Evolutionary conservation across 2,797 vertebrate genomes (phyloP).

Genomic region (Rhyacichthys aspro): DNA sequence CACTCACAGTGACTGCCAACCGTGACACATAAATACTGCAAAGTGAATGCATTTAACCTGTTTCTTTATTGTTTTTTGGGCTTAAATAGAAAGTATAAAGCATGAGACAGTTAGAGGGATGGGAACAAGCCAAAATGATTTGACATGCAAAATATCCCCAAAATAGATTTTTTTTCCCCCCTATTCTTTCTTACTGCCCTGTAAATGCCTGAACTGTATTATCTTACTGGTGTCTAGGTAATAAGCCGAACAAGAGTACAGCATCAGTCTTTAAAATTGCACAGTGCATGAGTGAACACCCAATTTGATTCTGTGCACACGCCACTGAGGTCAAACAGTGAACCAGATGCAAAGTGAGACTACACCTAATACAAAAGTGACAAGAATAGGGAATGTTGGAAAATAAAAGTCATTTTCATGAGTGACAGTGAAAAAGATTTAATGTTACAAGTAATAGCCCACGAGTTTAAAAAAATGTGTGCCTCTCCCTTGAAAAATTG

Average conservation of each 20-base stretch:
- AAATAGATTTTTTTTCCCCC: slow-evolving; percentile 1
- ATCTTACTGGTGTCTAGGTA: slow-evolving; percentile 21
- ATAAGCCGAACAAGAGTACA: not conserved
- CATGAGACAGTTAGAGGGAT: not conserved
- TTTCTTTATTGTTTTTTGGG: slow-evolving; percentile 4
- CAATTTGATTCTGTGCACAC: slow-evolving; percentile 18
- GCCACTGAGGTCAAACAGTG: slow-evolving; percentile 28
- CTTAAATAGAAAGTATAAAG: too few relatives aligned
- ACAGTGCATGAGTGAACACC: slow-evolving; percentile 7
- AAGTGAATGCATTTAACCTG: slow-evolving; percentile 5
- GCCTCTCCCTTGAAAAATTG: slow-evolving; percentile 4
- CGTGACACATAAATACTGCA: slow-evolving; percentile 5
- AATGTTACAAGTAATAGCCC: slow-evolving; percentile 12
- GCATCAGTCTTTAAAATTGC: slow-evolving; percentile 29
- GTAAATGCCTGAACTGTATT: slow-evolving; percentile 19
- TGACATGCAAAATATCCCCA: not conserved
- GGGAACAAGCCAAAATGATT: slow-evolving; percentile 4
- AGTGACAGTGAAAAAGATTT: slow-evolving; percentile 40
- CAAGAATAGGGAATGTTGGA: slow-evolving; percentile 22
- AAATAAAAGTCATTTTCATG: slow-evolving; percentile 26
- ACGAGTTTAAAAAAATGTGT: not conserved
- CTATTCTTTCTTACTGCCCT: slow-evolving; percentile 13
- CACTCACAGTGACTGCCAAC: not conserved
- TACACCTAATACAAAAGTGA: slow-evolving; percentile 38
- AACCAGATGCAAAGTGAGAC: slow-evolving; percentile 45